Conservation (phyloP, 2,888 invertebrate species). For the Himalopsyche anomala region DNA sequence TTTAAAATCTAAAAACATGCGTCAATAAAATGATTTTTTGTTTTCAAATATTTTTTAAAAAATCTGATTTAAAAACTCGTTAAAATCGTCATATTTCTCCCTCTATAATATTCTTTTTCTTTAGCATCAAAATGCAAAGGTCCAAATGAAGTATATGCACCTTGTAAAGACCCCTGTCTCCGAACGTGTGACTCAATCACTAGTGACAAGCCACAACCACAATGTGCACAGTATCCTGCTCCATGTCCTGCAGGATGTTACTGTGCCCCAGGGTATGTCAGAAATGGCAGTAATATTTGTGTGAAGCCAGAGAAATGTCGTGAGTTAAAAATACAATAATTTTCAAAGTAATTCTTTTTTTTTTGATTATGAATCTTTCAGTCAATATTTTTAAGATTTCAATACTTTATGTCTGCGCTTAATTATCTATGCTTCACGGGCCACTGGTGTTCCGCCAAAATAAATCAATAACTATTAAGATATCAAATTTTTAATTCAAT, state of each 20-base stretch:
- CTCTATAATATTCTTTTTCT: neutral
- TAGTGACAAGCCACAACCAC: neutral
- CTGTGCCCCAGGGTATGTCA: constrained; percentile 54
- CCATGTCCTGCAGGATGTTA: constrained; percentile 55
- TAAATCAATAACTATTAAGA: too few species aligned
- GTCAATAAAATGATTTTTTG: too few species aligned
- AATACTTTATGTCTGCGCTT: too few species aligned
- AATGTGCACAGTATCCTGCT: neutral
- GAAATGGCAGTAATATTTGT: constrained; percentile 50
- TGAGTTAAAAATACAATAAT: neutral
- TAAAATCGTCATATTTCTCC: too few species aligned
- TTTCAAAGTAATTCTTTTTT: neutral
- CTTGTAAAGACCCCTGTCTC: neutral
- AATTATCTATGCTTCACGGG: too few species aligned
- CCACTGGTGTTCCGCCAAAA: too few species aligned
- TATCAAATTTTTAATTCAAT: too few species aligned
- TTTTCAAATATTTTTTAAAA: too few species aligned
- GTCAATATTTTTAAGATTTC: too few species aligned
- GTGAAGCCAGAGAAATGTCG: constrained; percentile 49
- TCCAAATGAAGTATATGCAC: neutral
- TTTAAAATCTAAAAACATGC: too few species aligned
- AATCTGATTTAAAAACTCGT: too few species aligned
- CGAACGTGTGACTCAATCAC: neutral
- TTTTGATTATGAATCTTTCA: too few species aligned
- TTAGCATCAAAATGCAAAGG: neutral